These are phyloP conservation scores for Nicator chloris DNA, from an alignment of 2,113 vertebrate genomes.

Conservation along the genomic window DNA sequence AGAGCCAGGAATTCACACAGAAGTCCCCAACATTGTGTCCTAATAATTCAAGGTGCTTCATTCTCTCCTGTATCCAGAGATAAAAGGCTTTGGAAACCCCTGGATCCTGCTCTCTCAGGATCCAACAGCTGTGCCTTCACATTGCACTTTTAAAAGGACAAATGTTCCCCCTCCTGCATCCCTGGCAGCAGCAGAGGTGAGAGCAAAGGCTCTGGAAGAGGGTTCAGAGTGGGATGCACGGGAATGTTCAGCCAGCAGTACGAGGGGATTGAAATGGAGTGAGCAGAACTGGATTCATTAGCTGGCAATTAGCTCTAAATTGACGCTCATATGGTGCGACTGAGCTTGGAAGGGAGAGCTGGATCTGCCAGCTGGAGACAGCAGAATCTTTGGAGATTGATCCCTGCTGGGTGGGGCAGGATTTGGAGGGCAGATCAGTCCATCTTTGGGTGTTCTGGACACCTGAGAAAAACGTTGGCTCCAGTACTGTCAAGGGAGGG, in stretches of 20 bases:
- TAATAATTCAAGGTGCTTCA: not conserved
- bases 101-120: not conserved
- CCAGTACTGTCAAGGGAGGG: not conserved
- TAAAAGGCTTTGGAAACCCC: not conserved
- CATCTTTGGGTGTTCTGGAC: not conserved
- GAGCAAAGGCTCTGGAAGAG: slow-evolving; percentile 25
- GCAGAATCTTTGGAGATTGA: not conserved
- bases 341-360: slow-evolving; percentile 39
- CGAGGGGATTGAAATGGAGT: slow-evolving; percentile 37
- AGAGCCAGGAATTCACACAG: not conserved
- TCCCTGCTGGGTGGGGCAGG: not conserved
- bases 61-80: not conserved
- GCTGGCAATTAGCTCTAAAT: slow-evolving; percentile 69
- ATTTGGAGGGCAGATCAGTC: not conserved
- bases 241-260: slow-evolving; percentile 37
- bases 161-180: not conserved
- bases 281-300: slow-evolving; percentile 69
- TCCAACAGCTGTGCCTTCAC: not conserved
- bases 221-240: slow-evolving; percentile 44
- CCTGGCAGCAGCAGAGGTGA: not conserved
- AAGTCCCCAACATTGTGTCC: not conserved
- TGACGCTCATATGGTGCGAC: slow-evolving; percentile 13
- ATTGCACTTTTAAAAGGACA: not conserved
- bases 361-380: slow-evolving; percentile 32
- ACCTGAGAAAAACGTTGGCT: not conserved